Evolutionary conservation across 2,888 invertebrate species (phyloP), one percentile per base, ranked within the genome.

Genomic region (Drosophila suboccidentalis): DNA sequence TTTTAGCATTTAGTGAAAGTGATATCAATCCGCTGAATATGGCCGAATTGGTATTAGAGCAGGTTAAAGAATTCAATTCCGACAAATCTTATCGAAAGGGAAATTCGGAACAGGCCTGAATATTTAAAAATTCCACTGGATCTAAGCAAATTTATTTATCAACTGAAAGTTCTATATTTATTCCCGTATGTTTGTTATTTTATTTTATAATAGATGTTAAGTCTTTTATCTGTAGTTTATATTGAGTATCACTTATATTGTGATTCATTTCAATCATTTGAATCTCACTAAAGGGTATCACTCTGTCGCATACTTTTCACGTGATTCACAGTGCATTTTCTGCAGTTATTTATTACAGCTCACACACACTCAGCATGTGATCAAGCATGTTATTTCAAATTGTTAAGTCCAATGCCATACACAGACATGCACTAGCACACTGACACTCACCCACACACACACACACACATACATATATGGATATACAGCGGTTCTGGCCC

Each of bases 321-420:
- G 8, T 26, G 34, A 34, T 19, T 34, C 22, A 15, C 11, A 34
- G 22, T 17, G 49, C 34, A 9, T 36, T 34, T 22, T 4, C 43
- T 43, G 36, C 62, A 57, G 46, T 51, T 51, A 57, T 62, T 57
- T 62, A 39, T 47, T 47, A 11, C 29, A 54, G 36, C 46, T 78
- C 59, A 47, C 46, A 53, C 49, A 64, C 39, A 36, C 34, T 57
- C 60, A 63, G 49, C 26, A 10, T 32, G 38, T 19, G 47, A 32
- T 26, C 46, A 44, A 58, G 61, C 63, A 51, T 73, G 60, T 69
- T 60, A 71, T 68, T 71, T 66, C 43, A 58, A 76, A 74, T 78
- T 72, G 32, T 47, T 57, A 49, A 65, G 32, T 51, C 39, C 50
- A 51, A 46, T 53, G 29, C 43, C 54, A 29, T 50, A 46, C 19